Evolutionary conservation across 2,888 invertebrate genomes (phyloP).

Genomic region (Nomada fucata): DNA sequence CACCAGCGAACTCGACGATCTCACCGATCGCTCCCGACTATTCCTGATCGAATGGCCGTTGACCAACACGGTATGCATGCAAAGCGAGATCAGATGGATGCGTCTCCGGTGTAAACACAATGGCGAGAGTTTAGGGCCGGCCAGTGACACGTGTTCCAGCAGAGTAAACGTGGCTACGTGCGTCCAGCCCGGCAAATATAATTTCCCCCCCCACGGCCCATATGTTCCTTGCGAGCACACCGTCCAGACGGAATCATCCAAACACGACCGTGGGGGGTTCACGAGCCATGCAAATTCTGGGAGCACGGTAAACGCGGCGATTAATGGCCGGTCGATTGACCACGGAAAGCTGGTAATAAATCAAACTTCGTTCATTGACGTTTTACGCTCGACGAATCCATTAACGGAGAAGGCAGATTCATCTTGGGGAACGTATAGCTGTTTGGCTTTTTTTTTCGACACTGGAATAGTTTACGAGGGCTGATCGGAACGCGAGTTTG

Average conservation of each 20-base stretch:
- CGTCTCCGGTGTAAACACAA: constrained; percentile 49
- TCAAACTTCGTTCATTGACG: no score
- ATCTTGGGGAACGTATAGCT: no score
- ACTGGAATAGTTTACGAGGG: neutral
- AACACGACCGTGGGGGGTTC: neutral
- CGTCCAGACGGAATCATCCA: constrained; percentile 4
- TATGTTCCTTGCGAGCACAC: constrained; percentile 34
- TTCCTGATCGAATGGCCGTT: constrained; percentile 34
- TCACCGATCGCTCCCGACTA: constrained; percentile 20
- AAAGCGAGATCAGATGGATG: constrained; percentile 38
- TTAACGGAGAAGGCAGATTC: no score
- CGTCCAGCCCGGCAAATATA: constrained; percentile 50
- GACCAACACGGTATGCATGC: constrained; percentile 46
- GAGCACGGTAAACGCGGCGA: neutral
- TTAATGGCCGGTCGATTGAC: neutral
- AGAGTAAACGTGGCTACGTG: constrained; percentile 54
- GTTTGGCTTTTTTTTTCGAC: no score
- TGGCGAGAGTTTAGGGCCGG: constrained; percentile 35
- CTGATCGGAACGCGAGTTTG: neutral
- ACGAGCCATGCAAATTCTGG: constrained; percentile 10
- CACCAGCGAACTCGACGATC: constrained; percentile 2
- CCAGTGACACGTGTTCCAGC: constrained; percentile 62
- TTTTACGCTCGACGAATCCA: no score
- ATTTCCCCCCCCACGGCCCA: constrained; percentile 29
- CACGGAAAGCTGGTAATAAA: no score